These are phyloP conservation scores for Probosciger aterrimus DNA, from an alignment of 2,113 vertebrate genomes.

Conservation along the genomic window DNA sequence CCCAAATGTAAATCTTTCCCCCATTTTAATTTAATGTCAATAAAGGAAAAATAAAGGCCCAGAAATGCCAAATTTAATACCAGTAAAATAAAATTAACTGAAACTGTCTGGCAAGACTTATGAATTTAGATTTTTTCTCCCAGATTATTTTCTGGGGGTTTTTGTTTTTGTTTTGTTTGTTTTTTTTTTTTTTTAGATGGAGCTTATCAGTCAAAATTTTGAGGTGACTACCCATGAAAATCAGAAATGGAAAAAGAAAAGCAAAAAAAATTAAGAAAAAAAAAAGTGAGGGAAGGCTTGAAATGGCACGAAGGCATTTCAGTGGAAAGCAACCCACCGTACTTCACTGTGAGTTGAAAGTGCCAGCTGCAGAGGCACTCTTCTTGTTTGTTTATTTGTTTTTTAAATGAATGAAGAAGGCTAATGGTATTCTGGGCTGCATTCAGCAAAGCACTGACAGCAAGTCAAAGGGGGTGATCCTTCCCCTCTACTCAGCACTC, in stretches of 20 bases:
- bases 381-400: not conserved
- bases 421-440: not conserved
- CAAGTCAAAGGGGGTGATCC: fast-evolving
- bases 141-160: not conserved
- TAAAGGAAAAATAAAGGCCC: not conserved
- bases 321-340: not conserved
- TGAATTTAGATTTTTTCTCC: not conserved
- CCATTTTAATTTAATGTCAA: not conserved
- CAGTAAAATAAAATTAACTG: constrained; percentile 35
- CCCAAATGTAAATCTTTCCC: not conserved
- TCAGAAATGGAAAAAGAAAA: not conserved
- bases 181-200: not conserved
- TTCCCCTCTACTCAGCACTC: not conserved
- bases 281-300: not conserved
- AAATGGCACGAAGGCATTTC: not conserved
- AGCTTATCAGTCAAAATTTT: constrained; percentile 24
- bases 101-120: not conserved
- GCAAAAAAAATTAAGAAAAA: not conserved
- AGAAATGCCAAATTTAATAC: not conserved
- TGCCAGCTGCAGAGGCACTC: not conserved
- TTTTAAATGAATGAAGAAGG: not conserved
- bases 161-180: not conserved
- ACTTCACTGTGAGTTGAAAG: not conserved
- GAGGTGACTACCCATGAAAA: not conserved
- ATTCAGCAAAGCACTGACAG: not conserved